Evolutionary conservation across 2,113 vertebrate species (phyloP), one percentile per base, ranked within the genome.

Genomic region (Brachionichthys hirsutus): DNA sequence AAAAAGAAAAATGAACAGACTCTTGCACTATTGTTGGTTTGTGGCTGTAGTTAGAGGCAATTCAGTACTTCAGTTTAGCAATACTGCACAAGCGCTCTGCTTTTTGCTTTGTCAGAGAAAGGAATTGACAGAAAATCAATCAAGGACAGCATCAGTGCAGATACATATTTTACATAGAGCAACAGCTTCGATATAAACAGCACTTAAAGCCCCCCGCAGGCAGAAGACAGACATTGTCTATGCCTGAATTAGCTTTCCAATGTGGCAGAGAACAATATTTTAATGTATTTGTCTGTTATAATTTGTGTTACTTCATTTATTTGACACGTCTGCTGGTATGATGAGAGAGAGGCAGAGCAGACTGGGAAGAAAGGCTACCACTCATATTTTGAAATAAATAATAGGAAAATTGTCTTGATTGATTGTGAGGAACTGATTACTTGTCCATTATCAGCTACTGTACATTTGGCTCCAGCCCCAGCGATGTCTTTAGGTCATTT

Each of bases 121-220:
- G 42, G 19, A 78, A 30, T 70, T 63, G 70, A 70, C 69, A 80
- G 61, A 69, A 79, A 82, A 83, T 85, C 74, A 70, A 83, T 82
- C 67, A 74, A 50, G 48, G 50, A 58, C 62, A 69, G 63, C 53
- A 63, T 75, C 65, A 77, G 53, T 46, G 54, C 71, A 77, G 73
- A 82, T 78, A 82, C 58, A 79, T 75, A 74, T 85, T 79, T n/a
- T 83, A 73, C 54, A 19, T 52, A 63, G 67, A 76, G 44, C 18
- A 12, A 61, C 75, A 67, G 60, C 67, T 42, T 38, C 42, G 41
- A 44, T 67, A 75, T 69, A 73, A 82, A 81, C 51, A 74, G 48
- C 53, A 54, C 48, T 78, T 71, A 65, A 66, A 71, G 47, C 41
- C 42, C 42, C 42, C 35, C 48, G 51, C 59, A 73, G 47, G 3